Evolutionary conservation across 2,888 invertebrate genomes (phyloP).

Genomic region (Prosapia bicincta): DNA sequence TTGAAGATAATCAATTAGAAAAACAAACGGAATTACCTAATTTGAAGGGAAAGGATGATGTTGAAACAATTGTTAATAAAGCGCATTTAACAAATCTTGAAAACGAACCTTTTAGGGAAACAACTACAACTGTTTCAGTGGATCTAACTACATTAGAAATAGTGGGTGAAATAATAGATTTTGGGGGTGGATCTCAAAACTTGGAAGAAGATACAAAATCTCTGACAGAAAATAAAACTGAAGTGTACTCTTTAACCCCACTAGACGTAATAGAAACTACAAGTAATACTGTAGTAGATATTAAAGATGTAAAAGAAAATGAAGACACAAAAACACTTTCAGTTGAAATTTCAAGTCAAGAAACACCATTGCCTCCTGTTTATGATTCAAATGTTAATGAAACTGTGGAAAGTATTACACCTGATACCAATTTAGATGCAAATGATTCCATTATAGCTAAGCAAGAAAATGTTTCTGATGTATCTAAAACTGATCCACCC

Average conservation of each 20-base stretch:
- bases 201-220: background rate
- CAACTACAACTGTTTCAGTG: background rate
- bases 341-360: background rate
- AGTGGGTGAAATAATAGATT: background rate
- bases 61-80: background rate
- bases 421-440: background rate
- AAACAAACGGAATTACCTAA: background rate
- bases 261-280: too few relatives aligned
- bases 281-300: too few relatives aligned
- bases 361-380: background rate
- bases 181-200: background rate
- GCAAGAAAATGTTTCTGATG: background rate
- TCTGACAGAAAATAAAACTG: background rate
- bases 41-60: background rate
- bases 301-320: background rate
- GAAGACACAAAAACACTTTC: background rate
- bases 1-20: background rate
- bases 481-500: background rate
- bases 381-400: background rate
- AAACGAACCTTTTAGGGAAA: background rate
- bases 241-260: background rate
- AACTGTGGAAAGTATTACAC: background rate
- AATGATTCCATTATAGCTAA: background rate
- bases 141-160: background rate
- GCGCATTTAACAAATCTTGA: background rate